phyloP scores from a whole-genome alignment of 2,888 invertebrate species.

The Sarcophaga caerulescens region DNA sequence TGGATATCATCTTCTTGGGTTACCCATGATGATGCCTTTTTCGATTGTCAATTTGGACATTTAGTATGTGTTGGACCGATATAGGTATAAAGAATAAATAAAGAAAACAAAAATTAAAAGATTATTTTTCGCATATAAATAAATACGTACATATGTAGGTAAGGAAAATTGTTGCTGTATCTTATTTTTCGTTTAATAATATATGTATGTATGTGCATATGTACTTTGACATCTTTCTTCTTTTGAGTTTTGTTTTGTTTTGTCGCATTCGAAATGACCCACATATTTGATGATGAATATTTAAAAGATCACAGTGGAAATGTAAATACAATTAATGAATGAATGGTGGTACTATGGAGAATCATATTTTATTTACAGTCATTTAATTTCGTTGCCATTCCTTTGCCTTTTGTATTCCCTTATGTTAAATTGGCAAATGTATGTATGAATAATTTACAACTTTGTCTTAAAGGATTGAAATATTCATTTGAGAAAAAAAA shows the following conservation, averaged over 20 bases:
- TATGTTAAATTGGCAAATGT: background rate
- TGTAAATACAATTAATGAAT: constrained; percentile 54
- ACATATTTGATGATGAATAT: constrained; percentile 22
- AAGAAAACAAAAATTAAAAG: constrained; percentile 4
- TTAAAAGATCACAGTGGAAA: constrained; percentile 30
- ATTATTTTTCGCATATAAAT: constrained; percentile 36
- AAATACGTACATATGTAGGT: background rate
- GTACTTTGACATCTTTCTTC: constrained; percentile 25
- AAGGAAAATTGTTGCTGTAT: constrained; percentile 29
- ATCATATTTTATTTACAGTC: constrained; percentile 35
- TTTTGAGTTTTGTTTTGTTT: constrained; percentile 28
- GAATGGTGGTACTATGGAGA: constrained; percentile 25
- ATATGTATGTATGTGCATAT: background rate
- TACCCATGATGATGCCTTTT: constrained; percentile 39
- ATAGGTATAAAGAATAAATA: background rate
- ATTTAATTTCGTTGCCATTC: constrained; percentile 18
- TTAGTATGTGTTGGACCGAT: background rate
- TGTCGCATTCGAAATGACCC: constrained; percentile 42
- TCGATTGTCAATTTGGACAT: constrained; percentile 18
- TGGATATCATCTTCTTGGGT: constrained; percentile 63
- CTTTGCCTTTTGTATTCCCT: background rate
- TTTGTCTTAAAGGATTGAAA: background rate
- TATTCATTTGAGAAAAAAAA: no score
- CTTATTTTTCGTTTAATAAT: background rate
- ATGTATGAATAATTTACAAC: background rate